Base-by-base conservation (phyloP, 2,113 vertebrate species). In the Colinus virginianus region DNA sequence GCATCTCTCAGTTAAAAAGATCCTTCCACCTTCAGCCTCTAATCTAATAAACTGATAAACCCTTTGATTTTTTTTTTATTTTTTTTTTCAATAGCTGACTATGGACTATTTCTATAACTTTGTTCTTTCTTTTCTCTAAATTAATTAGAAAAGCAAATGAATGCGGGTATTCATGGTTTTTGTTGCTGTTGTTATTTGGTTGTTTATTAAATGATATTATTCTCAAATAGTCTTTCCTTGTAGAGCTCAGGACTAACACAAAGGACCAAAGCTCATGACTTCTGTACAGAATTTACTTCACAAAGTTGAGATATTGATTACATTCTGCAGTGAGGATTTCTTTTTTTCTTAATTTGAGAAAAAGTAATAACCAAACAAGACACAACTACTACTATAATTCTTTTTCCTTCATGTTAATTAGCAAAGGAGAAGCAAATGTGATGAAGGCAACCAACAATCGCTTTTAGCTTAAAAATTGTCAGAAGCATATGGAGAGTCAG, bases 401-500 rank as follows among this genome's bases (percentile, higher is more conserved):
- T 48, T 62, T 72, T 13, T 38, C 19, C 9, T 34, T 17, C 38
- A 11, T 8, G 51, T 17, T 34, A 62, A 53, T 26, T 19, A 46
- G 9, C 2, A 66, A 72, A 90, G 56, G 30, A 49, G 21, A 13
- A 90, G 16, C 10, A 75, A 85, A 49, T 23, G 17, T 62, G 46
- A 56, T 4, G 32, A 17, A 69, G 80, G 12, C 14, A 48, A 5
- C 8, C 11, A 53, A 25, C 0, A 0, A n/a, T 21, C 63, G 30
- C 10, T 74, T 81, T 78, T 48, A 62, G 10, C 11, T 78, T 67
- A 58, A 66, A 68, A 77, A 20, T 48, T 53, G 36, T 14, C 56
- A 81, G n/a, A 74, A 20, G 19, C 8, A 14, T 21, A 25, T 0
- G 0, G 12, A 8, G 22, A 76, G 13, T 70, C 30, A n/a, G 4